phyloP scores from a whole-genome alignment of 2,888 invertebrate species.

The Minunthozetes semirufus region DNA sequence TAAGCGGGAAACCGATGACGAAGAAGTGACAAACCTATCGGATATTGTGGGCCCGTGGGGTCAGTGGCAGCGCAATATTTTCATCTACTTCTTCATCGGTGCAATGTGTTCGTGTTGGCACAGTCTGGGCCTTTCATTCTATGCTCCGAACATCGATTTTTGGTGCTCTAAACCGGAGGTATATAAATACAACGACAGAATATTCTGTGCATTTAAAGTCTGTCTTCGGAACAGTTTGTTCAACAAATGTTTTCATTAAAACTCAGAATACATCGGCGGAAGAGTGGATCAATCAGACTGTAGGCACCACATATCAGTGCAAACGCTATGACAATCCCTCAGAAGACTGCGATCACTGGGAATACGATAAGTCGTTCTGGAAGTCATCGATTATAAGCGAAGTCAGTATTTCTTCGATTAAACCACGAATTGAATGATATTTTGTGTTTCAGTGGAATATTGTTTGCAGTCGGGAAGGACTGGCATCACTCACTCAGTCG shows the following conservation, averaged over 20 bases:
- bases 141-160: conserved; percentile 28
- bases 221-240: background rate
- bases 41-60: conserved; percentile 66
- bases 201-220: background rate
- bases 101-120: conserved; percentile 35
- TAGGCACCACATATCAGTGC: background rate
- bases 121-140: conserved; percentile 27
- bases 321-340: background rate
- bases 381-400: conserved; percentile 65
- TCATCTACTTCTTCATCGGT: conserved; percentile 27
- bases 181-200: background rate
- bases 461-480: conserved; percentile 71
- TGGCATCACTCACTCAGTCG: conserved; percentile 72
- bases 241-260: background rate
- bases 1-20: background rate
- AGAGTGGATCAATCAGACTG: background rate
- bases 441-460: conserved; percentile 61
- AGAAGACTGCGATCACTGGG: conserved; percentile 54
- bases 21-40: conserved; percentile 51
- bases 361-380: conserved; percentile 66
- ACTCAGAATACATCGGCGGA: background rate
- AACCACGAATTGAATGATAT: background rate
- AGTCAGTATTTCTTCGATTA: conserved; percentile 43
- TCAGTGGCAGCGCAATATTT: conserved; percentile 58
- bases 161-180: conserved; percentile 27